Conservation (phyloP, 2,888 invertebrate species). For the Lepidochrysops patricia region DNA sequence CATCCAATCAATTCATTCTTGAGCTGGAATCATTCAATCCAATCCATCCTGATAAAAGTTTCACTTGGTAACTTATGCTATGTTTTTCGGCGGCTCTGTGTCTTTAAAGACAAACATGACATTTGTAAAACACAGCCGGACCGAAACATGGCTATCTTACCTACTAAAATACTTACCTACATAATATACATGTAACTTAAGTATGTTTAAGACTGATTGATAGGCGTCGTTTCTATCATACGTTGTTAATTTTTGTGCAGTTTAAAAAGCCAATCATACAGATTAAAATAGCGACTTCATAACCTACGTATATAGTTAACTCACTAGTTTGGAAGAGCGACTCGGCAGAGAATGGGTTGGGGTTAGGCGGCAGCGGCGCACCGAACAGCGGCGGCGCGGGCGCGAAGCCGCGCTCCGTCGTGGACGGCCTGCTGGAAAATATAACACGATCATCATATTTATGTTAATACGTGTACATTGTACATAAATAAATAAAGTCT, state of each 20-base stretch:
- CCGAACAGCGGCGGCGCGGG: conserved; percentile 81
- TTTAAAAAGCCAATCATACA: too few relatives aligned
- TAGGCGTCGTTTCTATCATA: too few relatives aligned
- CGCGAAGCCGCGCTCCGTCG: conserved; percentile 73
- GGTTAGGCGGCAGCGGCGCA: conserved; percentile 79
- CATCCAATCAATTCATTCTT: not conserved
- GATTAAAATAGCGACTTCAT: too few relatives aligned
- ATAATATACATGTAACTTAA: too few relatives aligned
- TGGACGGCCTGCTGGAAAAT: conserved; percentile 56
- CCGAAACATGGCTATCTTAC: too few relatives aligned
- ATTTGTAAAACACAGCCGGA: too few relatives aligned
- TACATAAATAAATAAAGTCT: not conserved
- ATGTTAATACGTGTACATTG: not conserved
- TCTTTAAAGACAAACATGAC: too few relatives aligned
- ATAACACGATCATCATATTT: not conserved
- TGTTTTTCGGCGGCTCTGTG: too few relatives aligned
- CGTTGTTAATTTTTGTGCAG: too few relatives aligned
- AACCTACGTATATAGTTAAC: conserved; percentile 39
- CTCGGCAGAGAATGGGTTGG: conserved; percentile 91
- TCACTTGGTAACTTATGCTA: too few relatives aligned
- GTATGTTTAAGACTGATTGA: too few relatives aligned
- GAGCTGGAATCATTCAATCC: not conserved
- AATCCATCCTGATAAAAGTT: not conserved
- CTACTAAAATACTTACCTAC: too few relatives aligned
- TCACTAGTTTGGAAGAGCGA: conserved; percentile 90